Evolutionary conservation across 2,113 vertebrate species (phyloP).

Genomic region (Ginglymostoma cirratum): DNA sequence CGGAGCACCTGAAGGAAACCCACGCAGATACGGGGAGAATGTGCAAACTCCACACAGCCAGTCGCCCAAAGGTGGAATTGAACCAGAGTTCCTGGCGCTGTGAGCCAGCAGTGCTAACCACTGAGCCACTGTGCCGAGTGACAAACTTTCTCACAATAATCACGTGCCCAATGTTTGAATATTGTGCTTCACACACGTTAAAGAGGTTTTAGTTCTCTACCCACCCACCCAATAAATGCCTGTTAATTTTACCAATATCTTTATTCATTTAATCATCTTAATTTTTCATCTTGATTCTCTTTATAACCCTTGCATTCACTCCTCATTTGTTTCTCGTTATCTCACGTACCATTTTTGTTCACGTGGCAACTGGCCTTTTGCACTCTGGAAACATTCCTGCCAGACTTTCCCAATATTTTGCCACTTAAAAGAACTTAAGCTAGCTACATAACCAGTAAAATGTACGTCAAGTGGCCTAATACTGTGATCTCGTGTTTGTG

Average conservation of each 20-base stretch:
- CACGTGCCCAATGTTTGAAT: neutral
- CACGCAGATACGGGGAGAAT: too few species aligned
- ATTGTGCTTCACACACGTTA: neutral
- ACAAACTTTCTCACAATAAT: neutral
- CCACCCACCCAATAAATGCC: neutral
- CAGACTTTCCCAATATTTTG: neutral
- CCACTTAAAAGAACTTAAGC: neutral
- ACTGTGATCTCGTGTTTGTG: neutral
- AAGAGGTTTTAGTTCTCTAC: neutral
- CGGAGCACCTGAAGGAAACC: too few species aligned
- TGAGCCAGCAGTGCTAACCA: too few species aligned
- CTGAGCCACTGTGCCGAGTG: too few species aligned
- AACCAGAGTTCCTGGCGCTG: too few species aligned
- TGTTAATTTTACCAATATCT: neutral
- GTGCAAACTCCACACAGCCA: too few species aligned
- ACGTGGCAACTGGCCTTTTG: neutral
- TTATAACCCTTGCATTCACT: neutral
- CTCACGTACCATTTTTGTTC: neutral
- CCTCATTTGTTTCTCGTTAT: neutral
- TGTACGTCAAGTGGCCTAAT: neutral
- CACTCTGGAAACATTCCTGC: neutral
- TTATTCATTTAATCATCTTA: neutral
- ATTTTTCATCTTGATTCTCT: neutral
- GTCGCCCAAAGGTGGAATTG: too few species aligned
- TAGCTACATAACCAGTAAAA: neutral